These are phyloP conservation scores for Drosophila lacertosa DNA, from an alignment of 1,140 invertebrate species.

Conservation along the genomic window DNA sequence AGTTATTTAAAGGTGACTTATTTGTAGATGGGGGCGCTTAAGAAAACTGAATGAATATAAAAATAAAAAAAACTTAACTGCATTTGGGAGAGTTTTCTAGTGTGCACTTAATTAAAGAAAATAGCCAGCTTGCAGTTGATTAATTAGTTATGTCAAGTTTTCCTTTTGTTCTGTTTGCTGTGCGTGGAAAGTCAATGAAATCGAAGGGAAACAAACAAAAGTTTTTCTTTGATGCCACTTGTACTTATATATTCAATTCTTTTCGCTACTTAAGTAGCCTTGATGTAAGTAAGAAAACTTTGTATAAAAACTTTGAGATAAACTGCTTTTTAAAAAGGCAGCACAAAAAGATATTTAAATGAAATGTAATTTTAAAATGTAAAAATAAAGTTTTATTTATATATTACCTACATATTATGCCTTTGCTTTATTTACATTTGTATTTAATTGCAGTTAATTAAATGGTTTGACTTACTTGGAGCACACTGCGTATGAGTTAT, in stretches of 20 bases:
- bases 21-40: constrained; percentile 4
- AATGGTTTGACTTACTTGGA: too few species aligned
- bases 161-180: background rate
- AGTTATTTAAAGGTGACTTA: constrained; percentile 11
- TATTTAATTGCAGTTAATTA: too few species aligned
- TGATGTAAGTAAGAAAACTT: too few species aligned
- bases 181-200: background rate
- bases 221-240: background rate
- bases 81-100: background rate
- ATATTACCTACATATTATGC: too few species aligned
- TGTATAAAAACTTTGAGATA: too few species aligned
- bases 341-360: too few species aligned
- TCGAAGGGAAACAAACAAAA: background rate
- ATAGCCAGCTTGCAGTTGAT: background rate
- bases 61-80: background rate
- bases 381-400: too few species aligned
- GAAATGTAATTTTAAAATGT: too few species aligned
- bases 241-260: too few species aligned
- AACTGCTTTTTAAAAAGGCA: too few species aligned
- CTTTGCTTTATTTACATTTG: too few species aligned
- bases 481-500: constrained; percentile 13
- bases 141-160: constrained; percentile 12
- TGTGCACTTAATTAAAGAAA: constrained; percentile 9
- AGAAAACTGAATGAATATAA: background rate
- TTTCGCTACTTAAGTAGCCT: too few species aligned